Percentiles rank a stretch among this genome's conserved stretches.
Conservation (phyloP, 2,113 vertebrate genomes). For the Eptesicus fuscus region DNA sequence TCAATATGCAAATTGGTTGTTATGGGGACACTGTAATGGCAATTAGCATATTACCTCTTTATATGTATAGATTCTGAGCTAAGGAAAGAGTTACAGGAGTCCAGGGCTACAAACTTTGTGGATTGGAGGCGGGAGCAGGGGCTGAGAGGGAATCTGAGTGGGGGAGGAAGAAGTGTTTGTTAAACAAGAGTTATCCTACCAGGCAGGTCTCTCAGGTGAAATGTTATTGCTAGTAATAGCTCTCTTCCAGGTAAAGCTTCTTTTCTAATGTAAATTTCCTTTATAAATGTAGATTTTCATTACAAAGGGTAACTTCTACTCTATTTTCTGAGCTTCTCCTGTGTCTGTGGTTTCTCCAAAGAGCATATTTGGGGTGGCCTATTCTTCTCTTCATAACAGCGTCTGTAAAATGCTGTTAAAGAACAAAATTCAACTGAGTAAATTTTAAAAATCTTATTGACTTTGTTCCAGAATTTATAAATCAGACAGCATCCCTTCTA, state of each 20-base stretch:
- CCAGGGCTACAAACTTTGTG: not conserved
- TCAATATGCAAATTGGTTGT: too few species aligned
- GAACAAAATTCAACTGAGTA: not conserved
- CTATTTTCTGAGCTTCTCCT: not conserved
- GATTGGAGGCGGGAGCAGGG: not conserved
- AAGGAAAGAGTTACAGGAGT: not conserved
- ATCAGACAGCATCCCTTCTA: not conserved
- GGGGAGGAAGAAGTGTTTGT: not conserved
- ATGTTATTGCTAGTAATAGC: not conserved
- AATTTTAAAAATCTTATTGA: not conserved
- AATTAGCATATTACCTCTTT: too few species aligned
- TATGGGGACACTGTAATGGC: too few species aligned
- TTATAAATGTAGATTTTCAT: not conserved
- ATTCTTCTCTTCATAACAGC: not conserved
- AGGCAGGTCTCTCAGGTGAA: not conserved
- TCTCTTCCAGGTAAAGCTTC: not conserved
- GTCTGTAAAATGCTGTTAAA: not conserved
- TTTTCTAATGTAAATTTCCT: slow-evolving; percentile 11
- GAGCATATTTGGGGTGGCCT: not conserved
- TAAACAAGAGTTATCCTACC: not conserved
- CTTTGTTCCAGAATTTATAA: not conserved
- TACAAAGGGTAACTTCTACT: not conserved
- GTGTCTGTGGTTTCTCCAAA: not conserved
- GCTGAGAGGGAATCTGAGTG: not conserved
- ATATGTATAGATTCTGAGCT: not conserved